These are phyloP conservation scores for Macropis europaea DNA, from an alignment of 2,888 invertebrate genomes.

Conservation along the genomic window DNA sequence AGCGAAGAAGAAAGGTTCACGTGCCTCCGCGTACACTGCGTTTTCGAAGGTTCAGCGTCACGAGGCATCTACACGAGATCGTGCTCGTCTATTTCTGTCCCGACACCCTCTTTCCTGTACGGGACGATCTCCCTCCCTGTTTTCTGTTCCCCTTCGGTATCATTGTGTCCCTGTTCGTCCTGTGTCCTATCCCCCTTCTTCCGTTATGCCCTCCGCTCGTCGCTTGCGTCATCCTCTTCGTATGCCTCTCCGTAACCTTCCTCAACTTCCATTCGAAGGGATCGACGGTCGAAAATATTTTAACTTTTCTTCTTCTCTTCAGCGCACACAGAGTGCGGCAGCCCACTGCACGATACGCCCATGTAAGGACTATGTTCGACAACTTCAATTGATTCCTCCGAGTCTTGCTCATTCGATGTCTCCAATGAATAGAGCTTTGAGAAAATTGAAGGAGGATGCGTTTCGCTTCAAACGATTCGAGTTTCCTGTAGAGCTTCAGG, in stretches of 20 bases:
- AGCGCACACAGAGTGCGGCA: too few relatives aligned
- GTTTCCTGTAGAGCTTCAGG: neutral
- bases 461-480: neutral
- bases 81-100: conserved; percentile 68
- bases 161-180: conserved; percentile 49
- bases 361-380: too few relatives aligned
- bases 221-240: conserved; percentile 60
- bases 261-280: conserved; percentile 56
- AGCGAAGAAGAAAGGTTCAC: conserved; percentile 35
- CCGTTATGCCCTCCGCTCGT: conserved; percentile 52
- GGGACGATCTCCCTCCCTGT: conserved; percentile 48
- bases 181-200: conserved; percentile 60
- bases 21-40: conserved; percentile 52
- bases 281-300: neutral
- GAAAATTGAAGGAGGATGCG: neutral
- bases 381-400: too few relatives aligned
- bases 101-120: conserved; percentile 72
- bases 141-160: conserved; percentile 39
- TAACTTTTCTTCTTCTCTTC: neutral
- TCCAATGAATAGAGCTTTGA: too few relatives aligned
- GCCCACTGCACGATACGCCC: too few relatives aligned
- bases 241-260: conserved; percentile 65
- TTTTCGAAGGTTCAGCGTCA: conserved; percentile 62
- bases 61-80: conserved; percentile 58
- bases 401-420: too few relatives aligned